Evolutionary conservation across 1,140 invertebrate genomes (phyloP), one percentile per base, ranked within the genome.

Genomic region (Lucilia sericata): DNA sequence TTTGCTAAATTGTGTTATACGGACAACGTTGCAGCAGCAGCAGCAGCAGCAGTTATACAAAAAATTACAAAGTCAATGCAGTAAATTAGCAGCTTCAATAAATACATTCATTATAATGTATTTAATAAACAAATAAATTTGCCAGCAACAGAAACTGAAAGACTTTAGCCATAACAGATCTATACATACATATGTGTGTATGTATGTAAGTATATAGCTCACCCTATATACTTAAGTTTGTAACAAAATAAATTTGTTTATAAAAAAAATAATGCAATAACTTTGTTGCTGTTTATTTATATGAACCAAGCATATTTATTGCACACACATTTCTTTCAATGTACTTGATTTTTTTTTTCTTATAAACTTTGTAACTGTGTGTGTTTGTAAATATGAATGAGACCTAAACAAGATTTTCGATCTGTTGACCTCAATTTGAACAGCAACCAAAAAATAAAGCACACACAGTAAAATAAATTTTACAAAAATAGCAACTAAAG

Each of bases 401-500:
- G n/a, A 47, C 75, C 42, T 36, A 82, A 82, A 82, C 81, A 82
- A 82, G 81, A 82, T 36, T 82, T 65, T 65, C 81, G 81, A 82
- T 82, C 81, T 60, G 81, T 65, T 82, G 81, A 82, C 81, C 81
- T 82, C 81, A 82, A 51, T 82, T 82, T 47, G 65, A 70, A 49
- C 55, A 42, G 42, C 42, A 42, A 10, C 42, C 42, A 82, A 81
- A 82, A 70, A 34, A 82, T 30, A 14, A 81, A 21, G 12, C 55
- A 70, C n/a, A 21, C 21, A 21, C 55, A n/a, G 25, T 30, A 60
- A 60, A 17, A 60, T 3, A 60, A 60, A 60, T 36, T 36, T 14
- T 34, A 36, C 9, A 78, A 47, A 21, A 78, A 78, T 47, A 47
- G 42, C 75, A 70, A 70, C 65, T 70, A n/a, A 19, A 78, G 75